Evolutionary conservation across 2,113 vertebrate genomes (phyloP).

Genomic region (Bubalus kerabau): DNA sequence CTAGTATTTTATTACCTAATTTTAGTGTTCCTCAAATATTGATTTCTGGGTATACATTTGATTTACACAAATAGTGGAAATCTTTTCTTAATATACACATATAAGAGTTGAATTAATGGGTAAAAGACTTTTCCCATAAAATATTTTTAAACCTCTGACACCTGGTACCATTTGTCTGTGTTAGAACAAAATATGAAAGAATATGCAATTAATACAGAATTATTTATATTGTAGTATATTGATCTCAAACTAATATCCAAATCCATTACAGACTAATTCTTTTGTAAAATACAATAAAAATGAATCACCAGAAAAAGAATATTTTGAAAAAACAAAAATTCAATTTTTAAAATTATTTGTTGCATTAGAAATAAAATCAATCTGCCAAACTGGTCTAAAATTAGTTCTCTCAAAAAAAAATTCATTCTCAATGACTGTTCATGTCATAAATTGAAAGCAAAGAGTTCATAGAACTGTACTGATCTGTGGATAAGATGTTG

Average conservation of each 20-base stretch:
- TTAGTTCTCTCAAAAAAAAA: background rate
- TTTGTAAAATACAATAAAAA: slow-evolving; percentile 7
- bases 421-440: background rate
- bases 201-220: background rate
- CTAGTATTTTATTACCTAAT: background rate
- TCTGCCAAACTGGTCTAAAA: slow-evolving; percentile 8
- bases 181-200: background rate
- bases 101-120: background rate
- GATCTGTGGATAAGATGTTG: background rate
- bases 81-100: background rate
- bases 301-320: background rate
- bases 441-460: background rate
- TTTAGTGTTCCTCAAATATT: background rate
- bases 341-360: background rate
- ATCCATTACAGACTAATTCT: background rate
- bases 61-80: background rate
- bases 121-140: background rate
- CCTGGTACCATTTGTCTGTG: background rate
- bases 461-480: background rate
- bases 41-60: background rate
- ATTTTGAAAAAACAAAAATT: background rate
- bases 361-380: background rate
- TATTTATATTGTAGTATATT: background rate
- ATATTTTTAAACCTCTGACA: background rate
- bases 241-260: background rate